phyloP scores from a whole-genome alignment of 2,888 invertebrate genomes.

The Drosophila quinaria region DNA sequence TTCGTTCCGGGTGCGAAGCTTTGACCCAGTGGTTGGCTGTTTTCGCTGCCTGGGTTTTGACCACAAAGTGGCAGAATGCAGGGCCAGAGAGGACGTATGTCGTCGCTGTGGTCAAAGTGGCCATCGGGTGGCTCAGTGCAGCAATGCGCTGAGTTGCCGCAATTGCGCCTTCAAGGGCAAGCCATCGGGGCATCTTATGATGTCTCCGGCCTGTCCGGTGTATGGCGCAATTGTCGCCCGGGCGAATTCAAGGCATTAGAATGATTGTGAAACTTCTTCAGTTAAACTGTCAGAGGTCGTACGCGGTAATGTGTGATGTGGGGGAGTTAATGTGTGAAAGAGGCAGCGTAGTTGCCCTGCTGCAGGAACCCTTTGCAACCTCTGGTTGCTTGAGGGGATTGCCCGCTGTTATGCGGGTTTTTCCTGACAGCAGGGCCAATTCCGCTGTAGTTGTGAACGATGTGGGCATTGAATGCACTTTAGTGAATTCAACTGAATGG shows the following conservation, averaged over 20 bases:
- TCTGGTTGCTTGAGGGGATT: conserved; percentile 12
- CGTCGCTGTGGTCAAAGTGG: conserved; percentile 21
- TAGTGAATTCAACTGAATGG: conserved; percentile 9
- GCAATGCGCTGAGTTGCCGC: conserved; percentile 13
- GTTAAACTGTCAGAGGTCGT: conserved; percentile 7
- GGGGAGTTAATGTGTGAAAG: conserved; percentile 8
- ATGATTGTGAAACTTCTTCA: conserved; percentile 11
- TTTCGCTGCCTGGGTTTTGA: conserved; percentile 17
- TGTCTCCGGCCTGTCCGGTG: conserved; percentile 16
- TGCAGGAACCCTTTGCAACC: conserved; percentile 22
- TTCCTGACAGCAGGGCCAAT: conserved; percentile 18
- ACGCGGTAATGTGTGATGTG: conserved; percentile 2
- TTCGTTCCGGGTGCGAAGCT: conserved; percentile 12
- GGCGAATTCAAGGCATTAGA: conserved; percentile 12
- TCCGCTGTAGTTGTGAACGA: conserved; percentile 17
- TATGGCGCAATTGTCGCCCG: conserved; percentile 14
- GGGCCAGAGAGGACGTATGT: conserved; percentile 18
- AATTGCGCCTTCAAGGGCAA: conserved; percentile 18
- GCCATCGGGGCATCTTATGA: conserved; percentile 21
- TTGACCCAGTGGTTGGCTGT: conserved; percentile 10
- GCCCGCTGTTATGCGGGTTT: conserved; percentile 16
- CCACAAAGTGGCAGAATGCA: conserved; percentile 16
- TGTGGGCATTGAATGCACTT: conserved; percentile 10
- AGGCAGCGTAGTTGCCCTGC: conserved; percentile 3
- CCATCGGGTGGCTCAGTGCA: conserved; percentile 7